Percentiles rank a stretch among this genome's conserved stretches.
Evolutionary conservation across 2,113 vertebrate species (phyloP).

Genomic region (Etheostoma cragini): DNA sequence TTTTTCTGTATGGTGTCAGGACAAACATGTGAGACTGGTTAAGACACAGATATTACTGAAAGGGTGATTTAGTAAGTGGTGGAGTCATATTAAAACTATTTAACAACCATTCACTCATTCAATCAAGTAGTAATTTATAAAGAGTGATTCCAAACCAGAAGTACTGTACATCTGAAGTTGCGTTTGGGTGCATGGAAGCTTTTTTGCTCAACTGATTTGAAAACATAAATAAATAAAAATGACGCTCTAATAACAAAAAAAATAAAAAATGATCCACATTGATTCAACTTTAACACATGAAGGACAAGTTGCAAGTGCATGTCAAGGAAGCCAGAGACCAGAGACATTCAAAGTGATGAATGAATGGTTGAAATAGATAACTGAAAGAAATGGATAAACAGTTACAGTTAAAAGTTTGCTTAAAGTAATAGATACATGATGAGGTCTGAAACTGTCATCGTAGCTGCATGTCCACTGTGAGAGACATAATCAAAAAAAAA

Average conservation of each 20-base stretch:
- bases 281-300: neutral
- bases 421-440: neutral
- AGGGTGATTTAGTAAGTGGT: conserved; percentile 50
- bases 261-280: neutral
- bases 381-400: neutral
- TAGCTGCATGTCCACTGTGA: too few species aligned
- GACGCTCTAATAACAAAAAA: neutral
- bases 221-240: neutral
- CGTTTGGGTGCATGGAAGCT: neutral
- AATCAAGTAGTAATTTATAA: neutral
- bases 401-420: neutral
- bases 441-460: too few species aligned
- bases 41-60: conserved; percentile 21
- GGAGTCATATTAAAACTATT: conserved; percentile 5
- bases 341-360: neutral
- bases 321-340: neutral
- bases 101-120: conserved; percentile 20
- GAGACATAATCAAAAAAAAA: too few species aligned
- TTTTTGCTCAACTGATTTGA: neutral
- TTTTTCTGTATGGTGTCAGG: conserved; percentile 17
- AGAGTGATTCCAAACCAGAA: neutral
- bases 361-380: neutral
- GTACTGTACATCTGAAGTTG: neutral
- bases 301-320: neutral
- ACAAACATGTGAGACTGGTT: conserved; percentile 43